Base-by-base conservation (phyloP, 2,888 invertebrate species). In the Cataglyphis livida region DNA sequence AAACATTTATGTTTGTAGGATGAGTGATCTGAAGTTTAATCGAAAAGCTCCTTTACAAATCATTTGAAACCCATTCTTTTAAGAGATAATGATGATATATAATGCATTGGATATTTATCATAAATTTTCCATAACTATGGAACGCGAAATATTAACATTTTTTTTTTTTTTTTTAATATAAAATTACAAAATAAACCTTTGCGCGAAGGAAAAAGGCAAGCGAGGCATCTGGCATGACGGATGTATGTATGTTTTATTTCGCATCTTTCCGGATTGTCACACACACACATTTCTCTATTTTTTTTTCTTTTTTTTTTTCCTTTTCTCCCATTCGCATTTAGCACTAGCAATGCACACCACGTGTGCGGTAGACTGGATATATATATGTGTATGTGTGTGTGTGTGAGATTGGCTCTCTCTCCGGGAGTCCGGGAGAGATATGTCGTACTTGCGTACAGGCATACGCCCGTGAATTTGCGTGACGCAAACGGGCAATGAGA, bases 251-350 rank as follows among this genome's bases (percentile, higher is more conserved):
- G 18, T 48, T 88, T 87, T 87, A 87, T 62, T 88, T 85, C 78
- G 51, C 86, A 89, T 88, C 84, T 85, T 87, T 83, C 71, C 81
- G 83, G 79, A 68, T 78, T 74, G 71, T 51, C 3, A 21, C 74
- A 12, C 32, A 32, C 9, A 44, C 25, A 18, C 2, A 51, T n/a
- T 75, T 64, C 62, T 25, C 35, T 38, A 68, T 21, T 7, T 38
- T 44, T 54, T 65, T 41, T 44, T 62, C 59, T 66, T 66, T 83
- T 54, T 79, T 78, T 4, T 48, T 75, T 64, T 44, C 1, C 25
- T 25, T 25, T 25, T 25, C 25, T 32, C 38, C 71, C 41, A 21
- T 65, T 32, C 54, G 65, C 62, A 25, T 74, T 74, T 66, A 44
- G 10, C 41, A 28, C 9, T 28, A 48, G 78, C 41, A 66, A 70